Percentiles rank a stretch among this genome's conserved stretches.
These are phyloP conservation scores for Philereme vetulata DNA, from an alignment of 2,888 invertebrate genomes.

Conservation along the genomic window DNA sequence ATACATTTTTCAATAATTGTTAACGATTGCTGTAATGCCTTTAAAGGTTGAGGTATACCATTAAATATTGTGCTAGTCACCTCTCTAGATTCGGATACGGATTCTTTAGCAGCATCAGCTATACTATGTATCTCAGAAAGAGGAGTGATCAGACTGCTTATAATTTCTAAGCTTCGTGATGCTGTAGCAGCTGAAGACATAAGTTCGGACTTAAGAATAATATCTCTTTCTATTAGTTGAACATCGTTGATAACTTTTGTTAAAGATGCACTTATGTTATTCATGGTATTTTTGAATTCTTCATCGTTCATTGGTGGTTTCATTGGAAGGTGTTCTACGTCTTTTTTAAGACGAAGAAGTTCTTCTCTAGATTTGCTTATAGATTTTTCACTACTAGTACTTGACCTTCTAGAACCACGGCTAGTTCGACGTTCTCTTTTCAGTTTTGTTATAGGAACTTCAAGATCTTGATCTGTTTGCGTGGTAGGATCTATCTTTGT, in stretches of 20 bases:
- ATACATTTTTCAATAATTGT: conserved; percentile 88
- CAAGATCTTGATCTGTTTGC: conserved; percentile 24
- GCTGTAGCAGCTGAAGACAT: conserved; percentile 87
- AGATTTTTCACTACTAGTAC: conserved; percentile 79
- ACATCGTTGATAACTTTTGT: conserved; percentile 83
- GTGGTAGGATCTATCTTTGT: conserved; percentile 30
- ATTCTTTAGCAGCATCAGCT: conserved; percentile 79
- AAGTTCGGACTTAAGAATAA: conserved; percentile 85
- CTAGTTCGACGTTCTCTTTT: conserved; percentile 71
- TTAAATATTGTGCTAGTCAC: conserved; percentile 82
- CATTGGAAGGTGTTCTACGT: conserved; percentile 28
- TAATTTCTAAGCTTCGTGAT: conserved; percentile 86
- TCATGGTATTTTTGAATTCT: conserved; percentile 57
- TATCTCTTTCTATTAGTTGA: conserved; percentile 85
- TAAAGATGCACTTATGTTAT: conserved; percentile 51
- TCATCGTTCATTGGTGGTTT: conserved; percentile 47
- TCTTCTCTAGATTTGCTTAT: conserved; percentile 65
- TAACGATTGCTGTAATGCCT: conserved; percentile 85
- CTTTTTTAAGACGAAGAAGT: conserved; percentile 41
- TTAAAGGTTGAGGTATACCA: conserved; percentile 83
- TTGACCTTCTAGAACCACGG: conserved; percentile 71
- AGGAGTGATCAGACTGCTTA: conserved; percentile 85
- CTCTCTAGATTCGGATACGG: conserved; percentile 60
- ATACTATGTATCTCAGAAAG: conserved; percentile 86
- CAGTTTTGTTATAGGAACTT: conserved; percentile 45